phyloP scores from a whole-genome alignment of 2,113 vertebrate genomes.

The Scophthalmus maximus region DNA sequence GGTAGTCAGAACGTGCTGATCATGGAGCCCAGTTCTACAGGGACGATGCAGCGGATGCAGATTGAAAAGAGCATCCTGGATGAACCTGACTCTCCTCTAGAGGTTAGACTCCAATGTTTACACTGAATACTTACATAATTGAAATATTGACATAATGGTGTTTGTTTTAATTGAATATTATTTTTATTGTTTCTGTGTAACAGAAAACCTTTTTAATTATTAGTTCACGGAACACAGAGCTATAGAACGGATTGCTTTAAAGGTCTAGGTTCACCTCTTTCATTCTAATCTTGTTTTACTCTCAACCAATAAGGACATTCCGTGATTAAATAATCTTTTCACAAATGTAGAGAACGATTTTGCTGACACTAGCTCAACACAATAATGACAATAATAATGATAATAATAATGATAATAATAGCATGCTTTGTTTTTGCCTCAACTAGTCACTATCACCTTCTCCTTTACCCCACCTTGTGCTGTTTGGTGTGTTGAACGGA shows the following conservation, averaged over 20 bases:
- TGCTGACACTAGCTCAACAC: too few species aligned
- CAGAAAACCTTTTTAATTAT: too few species aligned
- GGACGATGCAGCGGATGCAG: constrained; percentile 8
- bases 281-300: background rate
- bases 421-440: background rate
- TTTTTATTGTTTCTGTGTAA: background rate
- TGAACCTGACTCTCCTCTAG: constrained; percentile 8
- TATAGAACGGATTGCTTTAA: too few species aligned
- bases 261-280: background rate
- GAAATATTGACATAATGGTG: background rate
- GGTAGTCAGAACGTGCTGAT: too few species aligned
- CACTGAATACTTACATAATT: background rate
- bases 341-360: too few species aligned
- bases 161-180: background rate
- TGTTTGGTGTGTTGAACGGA: constrained; percentile 45
- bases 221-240: too few species aligned
- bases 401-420: background rate
- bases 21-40: too few species aligned
- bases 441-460: background rate
- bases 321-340: too few species aligned
- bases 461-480: background rate
- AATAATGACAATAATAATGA: background rate
- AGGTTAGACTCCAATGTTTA: background rate
- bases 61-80: constrained; percentile 11
- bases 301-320: too few species aligned